Conservation (phyloP, 1,140 invertebrate genomes). For the Limonius californicus region DNA sequence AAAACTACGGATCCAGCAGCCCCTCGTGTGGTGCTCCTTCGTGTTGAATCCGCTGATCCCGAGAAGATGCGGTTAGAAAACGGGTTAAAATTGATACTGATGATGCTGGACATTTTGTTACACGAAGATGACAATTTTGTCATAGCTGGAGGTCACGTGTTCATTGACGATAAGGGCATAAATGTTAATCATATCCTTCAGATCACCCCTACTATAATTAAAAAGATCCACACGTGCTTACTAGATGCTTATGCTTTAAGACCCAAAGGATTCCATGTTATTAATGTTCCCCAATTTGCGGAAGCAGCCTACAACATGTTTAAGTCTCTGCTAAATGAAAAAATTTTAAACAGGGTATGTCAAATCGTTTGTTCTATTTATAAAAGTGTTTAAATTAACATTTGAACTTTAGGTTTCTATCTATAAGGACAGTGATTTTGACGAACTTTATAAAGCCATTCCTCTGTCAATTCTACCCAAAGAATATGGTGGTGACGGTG, state of each 20-base stretch:
- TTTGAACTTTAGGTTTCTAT: no score
- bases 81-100: constrained; percentile 19
- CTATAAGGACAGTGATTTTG: background rate
- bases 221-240: constrained; percentile 5
- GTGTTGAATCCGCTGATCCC: constrained; percentile 10
- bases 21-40: background rate
- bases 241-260: constrained; percentile 7
- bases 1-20: background rate
- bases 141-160: background rate
- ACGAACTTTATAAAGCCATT: constrained; percentile 4
- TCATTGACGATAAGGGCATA: constrained; percentile 2
- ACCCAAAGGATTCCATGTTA: constrained; percentile 19
- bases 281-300: constrained; percentile 26
- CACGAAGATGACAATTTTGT: constrained; percentile 26
- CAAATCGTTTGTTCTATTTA: background rate
- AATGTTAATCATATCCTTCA: background rate
- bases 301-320: constrained; percentile 19
- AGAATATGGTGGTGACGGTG: constrained; percentile 10
- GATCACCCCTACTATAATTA: background rate
- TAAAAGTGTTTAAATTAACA: background rate
- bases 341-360: constrained; percentile 22
- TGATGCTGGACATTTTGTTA: constrained; percentile 24
- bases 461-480: constrained; percentile 1
- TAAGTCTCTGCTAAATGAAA: constrained; percentile 27
- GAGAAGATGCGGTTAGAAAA: background rate